phyloP scores from a whole-genome alignment of 92 coral and sea anemone genomes.

The Desmophyllum pertusum region DNA sequence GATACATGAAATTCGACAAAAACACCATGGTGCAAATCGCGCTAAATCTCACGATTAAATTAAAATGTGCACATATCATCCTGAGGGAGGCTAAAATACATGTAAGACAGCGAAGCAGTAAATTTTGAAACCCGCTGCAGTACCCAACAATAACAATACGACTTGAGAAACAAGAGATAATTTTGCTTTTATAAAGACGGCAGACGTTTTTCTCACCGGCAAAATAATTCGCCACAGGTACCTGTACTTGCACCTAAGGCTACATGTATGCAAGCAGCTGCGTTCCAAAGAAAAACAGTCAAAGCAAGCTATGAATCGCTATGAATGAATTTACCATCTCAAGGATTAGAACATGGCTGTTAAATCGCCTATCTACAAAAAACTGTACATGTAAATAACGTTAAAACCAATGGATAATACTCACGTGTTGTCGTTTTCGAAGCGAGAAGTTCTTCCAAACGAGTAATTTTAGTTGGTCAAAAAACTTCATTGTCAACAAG shows the following conservation, averaged over 20 bases:
- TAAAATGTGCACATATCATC: too few species aligned
- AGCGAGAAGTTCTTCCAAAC: conserved; percentile 95
- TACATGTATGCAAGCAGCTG: conserved; percentile 28
- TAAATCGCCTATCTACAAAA: not conserved
- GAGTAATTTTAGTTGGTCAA: conserved; percentile 75
- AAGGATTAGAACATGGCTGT: not conserved
- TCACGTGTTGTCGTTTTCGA: conserved; percentile 91
- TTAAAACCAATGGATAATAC: conserved; percentile 4
- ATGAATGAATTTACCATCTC: too few species aligned
- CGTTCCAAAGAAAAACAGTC: not conserved
- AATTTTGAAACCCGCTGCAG: not conserved
- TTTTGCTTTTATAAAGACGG: not conserved
- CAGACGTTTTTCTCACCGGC: not conserved
- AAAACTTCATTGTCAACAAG: conserved; percentile 67
- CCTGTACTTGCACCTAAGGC: conserved; percentile 2
- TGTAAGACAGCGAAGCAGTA: too few species aligned
- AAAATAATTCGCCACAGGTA: conserved; percentile 25
- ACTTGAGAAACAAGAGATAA: not conserved
- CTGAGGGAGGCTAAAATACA: not conserved
- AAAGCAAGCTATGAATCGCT: not conserved
- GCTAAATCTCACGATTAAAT: too few species aligned
- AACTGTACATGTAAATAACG: not conserved
- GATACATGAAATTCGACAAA: not conserved
- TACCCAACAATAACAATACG: not conserved
- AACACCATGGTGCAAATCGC: not conserved